Conservation (phyloP, 1,140 invertebrate genomes). For the Lutraria rhynchaena region DNA sequence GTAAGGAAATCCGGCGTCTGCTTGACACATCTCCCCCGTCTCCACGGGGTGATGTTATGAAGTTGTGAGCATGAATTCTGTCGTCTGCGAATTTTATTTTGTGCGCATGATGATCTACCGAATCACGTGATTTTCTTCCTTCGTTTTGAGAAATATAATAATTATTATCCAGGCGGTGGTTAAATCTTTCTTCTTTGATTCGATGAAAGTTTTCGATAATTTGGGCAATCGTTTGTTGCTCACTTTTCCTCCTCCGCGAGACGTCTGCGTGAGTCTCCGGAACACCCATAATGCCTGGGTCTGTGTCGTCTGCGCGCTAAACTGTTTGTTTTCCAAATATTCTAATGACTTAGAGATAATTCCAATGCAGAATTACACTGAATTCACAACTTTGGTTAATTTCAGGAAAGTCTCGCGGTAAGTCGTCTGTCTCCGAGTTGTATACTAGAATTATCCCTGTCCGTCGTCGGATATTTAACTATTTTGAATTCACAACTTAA, state of each 20-base stretch:
- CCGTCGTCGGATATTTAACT: too few relatives aligned
- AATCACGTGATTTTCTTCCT: not conserved
- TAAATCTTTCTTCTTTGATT: conserved; percentile 25
- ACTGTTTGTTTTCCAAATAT: too few relatives aligned
- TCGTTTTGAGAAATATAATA: not conserved
- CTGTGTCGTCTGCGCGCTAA: too few relatives aligned
- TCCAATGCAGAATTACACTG: too few relatives aligned
- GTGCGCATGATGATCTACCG: not conserved
- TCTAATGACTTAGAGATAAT: too few relatives aligned
- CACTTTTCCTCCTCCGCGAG: not conserved
- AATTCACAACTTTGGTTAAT: too few relatives aligned
- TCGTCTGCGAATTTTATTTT: not conserved
- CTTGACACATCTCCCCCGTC: not conserved
- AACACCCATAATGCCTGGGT: too few relatives aligned
- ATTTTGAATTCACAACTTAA: too few relatives aligned
- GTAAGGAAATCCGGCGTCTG: conserved; percentile 21
- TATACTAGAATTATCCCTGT: too few relatives aligned
- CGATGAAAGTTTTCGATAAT: conserved; percentile 27
- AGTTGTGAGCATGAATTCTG: not conserved
- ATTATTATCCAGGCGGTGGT: not conserved
- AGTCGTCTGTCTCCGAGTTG: too few relatives aligned
- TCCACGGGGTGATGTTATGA: not conserved
- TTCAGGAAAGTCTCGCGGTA: too few relatives aligned
- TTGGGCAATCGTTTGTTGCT: not conserved
- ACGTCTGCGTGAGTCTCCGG: too few relatives aligned